Percentiles rank a stretch among this genome's conserved stretches.
phyloP scores from a whole-genome alignment of 2,888 invertebrate species.

The Cordilura impudica region DNA sequence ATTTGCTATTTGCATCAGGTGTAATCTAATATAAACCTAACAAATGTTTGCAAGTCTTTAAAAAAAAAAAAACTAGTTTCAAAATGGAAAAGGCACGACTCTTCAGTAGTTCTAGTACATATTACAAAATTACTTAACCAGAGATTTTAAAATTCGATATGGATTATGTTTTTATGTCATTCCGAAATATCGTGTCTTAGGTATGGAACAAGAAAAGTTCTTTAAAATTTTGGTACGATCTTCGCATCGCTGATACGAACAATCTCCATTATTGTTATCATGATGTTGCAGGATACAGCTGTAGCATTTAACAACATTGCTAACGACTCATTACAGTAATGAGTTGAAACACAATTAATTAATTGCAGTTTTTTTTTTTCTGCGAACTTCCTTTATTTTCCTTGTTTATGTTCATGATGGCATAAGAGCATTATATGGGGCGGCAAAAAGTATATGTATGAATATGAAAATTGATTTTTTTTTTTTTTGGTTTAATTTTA shows the following conservation, averaged over 20 bases:
- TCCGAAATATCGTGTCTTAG: too few species aligned
- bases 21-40: too few species aligned
- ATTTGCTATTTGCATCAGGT: too few species aligned
- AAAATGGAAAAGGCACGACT: too few species aligned
- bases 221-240: too few species aligned
- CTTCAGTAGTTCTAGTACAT: too few species aligned
- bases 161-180: too few species aligned
- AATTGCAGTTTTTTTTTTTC: not conserved
- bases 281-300: not conserved
- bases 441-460: not conserved
- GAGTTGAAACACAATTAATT: conserved; percentile 33
- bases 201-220: too few species aligned
- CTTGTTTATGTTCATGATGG: not conserved
- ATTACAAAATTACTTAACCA: too few species aligned
- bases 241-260: not conserved
- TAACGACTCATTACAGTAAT: conserved; percentile 41
- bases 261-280: conserved; percentile 21
- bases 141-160: too few species aligned
- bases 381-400: not conserved
- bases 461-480: not conserved
- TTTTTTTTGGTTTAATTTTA: not conserved
- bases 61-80: too few species aligned
- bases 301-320: conserved; percentile 26
- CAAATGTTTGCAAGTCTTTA: too few species aligned
- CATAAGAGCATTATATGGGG: not conserved